These are phyloP conservation scores for Riparia riparia DNA, from an alignment of 2,113 vertebrate genomes.

Conservation along the genomic window DNA sequence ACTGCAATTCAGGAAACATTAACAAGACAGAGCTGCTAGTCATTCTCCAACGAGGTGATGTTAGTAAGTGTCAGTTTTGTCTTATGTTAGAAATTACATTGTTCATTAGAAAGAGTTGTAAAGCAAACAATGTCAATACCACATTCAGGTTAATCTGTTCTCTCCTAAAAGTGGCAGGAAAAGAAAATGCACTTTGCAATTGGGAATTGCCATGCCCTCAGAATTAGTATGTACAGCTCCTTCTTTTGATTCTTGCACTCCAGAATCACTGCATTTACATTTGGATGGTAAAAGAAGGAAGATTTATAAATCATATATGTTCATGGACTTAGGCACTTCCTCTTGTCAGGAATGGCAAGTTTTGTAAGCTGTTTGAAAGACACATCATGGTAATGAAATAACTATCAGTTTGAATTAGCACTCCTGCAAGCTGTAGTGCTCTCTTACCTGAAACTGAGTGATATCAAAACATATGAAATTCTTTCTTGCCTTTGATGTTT, in stretches of 20 bases:
- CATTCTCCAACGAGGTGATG: fast-evolving
- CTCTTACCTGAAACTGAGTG: neutral
- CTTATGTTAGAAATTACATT: neutral
- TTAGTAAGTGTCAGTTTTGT: neutral
- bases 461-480: conserved; percentile 19
- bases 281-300: neutral
- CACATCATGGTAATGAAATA: neutral
- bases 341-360: neutral
- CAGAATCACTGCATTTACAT: neutral
- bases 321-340: neutral
- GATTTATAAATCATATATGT: neutral
- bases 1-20: fast-evolving
- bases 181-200: neutral
- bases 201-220: neutral
- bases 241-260: neutral
- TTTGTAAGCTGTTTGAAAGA: conserved; percentile 4
- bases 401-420: conserved; percentile 34
- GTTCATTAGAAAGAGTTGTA: neutral
- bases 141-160: neutral
- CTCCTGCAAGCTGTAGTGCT: neutral
- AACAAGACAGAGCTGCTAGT: neutral
- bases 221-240: neutral
- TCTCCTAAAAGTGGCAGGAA: neutral
- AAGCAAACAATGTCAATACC: neutral
- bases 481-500: conserved; percentile 22